These are phyloP conservation scores for Torymus tubicola DNA, from an alignment of 2,888 invertebrate genomes.

Conservation along the genomic window DNA sequence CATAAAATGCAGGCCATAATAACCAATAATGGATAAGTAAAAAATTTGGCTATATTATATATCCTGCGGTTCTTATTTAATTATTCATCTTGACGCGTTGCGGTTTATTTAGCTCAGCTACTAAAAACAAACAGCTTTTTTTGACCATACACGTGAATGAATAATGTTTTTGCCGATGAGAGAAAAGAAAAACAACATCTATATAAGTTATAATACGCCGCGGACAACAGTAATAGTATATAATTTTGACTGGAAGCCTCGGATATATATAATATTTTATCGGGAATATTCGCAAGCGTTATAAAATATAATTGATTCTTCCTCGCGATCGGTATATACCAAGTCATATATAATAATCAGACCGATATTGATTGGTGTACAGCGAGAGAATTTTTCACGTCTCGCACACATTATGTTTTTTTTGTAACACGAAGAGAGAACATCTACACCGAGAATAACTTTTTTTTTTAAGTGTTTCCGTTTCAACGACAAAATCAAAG, in stretches of 20 bases:
- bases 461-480: neutral
- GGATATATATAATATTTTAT: too few species aligned
- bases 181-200: neutral
- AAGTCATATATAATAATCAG: neutral
- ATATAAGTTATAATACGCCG: too few species aligned
- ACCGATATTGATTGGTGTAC: neutral
- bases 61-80: too few species aligned
- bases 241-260: neutral
- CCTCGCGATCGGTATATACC: neutral
- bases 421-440: conserved; percentile 39
- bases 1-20: too few species aligned
- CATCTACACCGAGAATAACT: conserved; percentile 32
- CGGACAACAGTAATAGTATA: too few species aligned
- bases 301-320: conserved; percentile 30
- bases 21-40: too few species aligned
- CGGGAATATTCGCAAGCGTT: conserved; percentile 15
- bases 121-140: neutral
- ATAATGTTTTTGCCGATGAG: neutral
- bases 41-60: too few species aligned
- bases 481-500: neutral
- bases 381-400: neutral
- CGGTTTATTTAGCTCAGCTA: neutral
- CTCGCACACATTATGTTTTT: neutral
- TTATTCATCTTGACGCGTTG: too few species aligned
- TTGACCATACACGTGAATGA: neutral